Percentiles rank a stretch among this genome's conserved stretches.
Evolutionary conservation across 2,113 vertebrate genomes (phyloP).

Genomic region (Ctenodactylus gundi): DNA sequence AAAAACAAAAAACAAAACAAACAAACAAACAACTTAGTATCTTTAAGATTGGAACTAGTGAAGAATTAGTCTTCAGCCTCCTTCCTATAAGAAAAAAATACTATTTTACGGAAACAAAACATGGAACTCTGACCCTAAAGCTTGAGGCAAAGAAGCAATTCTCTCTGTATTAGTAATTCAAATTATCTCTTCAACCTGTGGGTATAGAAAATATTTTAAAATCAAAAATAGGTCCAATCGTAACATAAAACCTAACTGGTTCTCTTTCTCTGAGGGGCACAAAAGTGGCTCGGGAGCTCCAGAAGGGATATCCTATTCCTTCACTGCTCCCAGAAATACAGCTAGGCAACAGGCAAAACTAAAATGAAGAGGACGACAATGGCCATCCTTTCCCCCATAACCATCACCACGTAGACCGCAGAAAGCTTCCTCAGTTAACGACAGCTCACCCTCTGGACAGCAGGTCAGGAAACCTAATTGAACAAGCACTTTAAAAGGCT

Average conservation of each 20-base stretch:
- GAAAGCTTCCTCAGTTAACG: conserved; percentile 34
- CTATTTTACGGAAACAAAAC: conserved; percentile 50
- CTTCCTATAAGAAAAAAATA: neutral
- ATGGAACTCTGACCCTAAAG: neutral
- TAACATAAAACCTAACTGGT: neutral
- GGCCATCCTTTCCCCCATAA: neutral
- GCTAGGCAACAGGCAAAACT: neutral
- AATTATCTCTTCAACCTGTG: conserved; percentile 44
- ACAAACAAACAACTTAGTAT: neutral
- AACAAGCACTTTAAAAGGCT: conserved; percentile 67
- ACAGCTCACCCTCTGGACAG: conserved; percentile 58
- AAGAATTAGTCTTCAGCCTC: neutral
- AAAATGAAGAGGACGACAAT: neutral
- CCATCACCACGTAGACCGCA: neutral
- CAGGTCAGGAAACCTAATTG: conserved; percentile 58
- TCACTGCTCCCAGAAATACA: neutral
- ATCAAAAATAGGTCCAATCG: conserved; percentile 29
- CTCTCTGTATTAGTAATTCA: conserved; percentile 40
- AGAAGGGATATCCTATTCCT: neutral
- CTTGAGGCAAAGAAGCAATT: conserved; percentile 36
- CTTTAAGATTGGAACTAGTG: neutral
- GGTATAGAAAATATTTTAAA: conserved; percentile 14
- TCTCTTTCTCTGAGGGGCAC: neutral
- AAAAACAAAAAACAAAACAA: too few species aligned
- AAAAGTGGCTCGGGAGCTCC: neutral